Evolutionary conservation across 2,888 invertebrate species (phyloP).

Genomic region (Caenorhabditis auriculariae): DNA sequence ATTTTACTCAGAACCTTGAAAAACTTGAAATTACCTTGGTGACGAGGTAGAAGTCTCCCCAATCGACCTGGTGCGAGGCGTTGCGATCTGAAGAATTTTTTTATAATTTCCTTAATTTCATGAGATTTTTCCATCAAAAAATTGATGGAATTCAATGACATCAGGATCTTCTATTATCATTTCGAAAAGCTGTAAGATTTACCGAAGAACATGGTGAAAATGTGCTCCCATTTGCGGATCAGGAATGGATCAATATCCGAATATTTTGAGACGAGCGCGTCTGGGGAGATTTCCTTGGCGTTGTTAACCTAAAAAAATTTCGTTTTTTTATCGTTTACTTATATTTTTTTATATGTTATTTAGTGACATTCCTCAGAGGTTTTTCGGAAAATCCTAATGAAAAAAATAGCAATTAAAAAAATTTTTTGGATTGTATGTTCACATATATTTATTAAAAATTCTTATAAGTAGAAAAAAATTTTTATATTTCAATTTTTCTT

Average conservation of each 20-base stretch:
- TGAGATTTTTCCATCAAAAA: neutral
- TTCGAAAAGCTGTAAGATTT: neutral
- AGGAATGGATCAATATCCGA: constrained; percentile 56
- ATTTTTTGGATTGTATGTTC: constrained; percentile 3
- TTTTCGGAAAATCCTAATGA: too few relatives aligned
- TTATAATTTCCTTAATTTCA: neutral
- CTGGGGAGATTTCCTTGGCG: constrained; percentile 18
- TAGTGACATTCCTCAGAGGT: too few relatives aligned
- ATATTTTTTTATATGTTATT: too few relatives aligned
- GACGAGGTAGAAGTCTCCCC: constrained; percentile 63
- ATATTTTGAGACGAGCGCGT: constrained; percentile 46
- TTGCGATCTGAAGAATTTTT: constrained; percentile 60
- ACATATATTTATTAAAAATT: too few relatives aligned
- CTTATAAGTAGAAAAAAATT: too few relatives aligned
- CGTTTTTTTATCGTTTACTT: too few relatives aligned
- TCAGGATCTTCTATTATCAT: neutral
- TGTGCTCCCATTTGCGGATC: constrained; percentile 59
- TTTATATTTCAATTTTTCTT: too few relatives aligned
- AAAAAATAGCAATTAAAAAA: too few relatives aligned
- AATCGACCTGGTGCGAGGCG: constrained; percentile 54
- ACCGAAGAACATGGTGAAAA: constrained; percentile 62
- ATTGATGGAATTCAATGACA: neutral
- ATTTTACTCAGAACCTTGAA: neutral
- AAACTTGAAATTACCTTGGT: constrained; percentile 43
- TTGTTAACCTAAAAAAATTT: constrained; percentile 20